Evolutionary conservation across 2,797 vertebrate genomes (phyloP).

Genomic region (Artibeus lituratus): DNA sequence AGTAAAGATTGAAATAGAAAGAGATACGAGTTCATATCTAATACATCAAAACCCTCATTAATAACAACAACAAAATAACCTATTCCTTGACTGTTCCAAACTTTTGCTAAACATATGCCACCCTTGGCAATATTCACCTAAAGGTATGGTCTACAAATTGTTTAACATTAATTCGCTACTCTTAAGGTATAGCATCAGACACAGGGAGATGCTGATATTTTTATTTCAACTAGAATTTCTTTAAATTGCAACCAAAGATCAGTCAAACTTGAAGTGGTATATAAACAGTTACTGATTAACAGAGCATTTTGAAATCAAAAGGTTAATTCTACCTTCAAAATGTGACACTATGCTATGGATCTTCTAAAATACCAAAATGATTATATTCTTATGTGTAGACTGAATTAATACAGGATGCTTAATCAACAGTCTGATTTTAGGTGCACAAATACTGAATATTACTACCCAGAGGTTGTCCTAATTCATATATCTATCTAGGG

Average conservation of each 20-base stretch:
- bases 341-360: neutral
- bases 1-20: neutral
- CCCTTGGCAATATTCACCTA: neutral
- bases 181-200: neutral
- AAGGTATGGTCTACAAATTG: neutral
- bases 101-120: neutral
- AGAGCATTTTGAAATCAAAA: neutral
- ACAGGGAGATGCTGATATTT: neutral
- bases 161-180: neutral
- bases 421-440: neutral
- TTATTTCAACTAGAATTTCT: neutral
- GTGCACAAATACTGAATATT: neutral
- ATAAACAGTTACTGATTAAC: neutral
- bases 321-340: neutral
- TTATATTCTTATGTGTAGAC: neutral
- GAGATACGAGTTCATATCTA: neutral
- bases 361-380: neutral
- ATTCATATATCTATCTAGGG: neutral
- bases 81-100: neutral
- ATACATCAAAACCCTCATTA: neutral
- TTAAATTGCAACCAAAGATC: neutral
- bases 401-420: neutral
- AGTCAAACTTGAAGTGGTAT: neutral
- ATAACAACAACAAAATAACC: neutral
- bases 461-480: neutral